Conservation (phyloP, 2,113 vertebrate genomes). For the Bettongia penicillata region DNA sequence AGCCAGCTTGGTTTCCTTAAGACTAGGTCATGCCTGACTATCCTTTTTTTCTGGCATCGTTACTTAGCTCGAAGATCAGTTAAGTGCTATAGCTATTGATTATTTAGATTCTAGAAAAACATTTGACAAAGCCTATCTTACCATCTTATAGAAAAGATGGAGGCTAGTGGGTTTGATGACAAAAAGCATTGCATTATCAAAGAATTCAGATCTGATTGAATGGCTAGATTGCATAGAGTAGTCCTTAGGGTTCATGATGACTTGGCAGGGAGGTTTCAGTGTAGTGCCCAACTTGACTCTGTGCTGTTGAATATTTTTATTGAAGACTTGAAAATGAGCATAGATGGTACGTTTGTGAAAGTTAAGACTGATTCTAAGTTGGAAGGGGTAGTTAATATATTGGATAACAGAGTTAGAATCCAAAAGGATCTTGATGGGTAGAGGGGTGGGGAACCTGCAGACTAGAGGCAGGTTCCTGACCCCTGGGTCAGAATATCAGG, state of each 20-base stretch:
- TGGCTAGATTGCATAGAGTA: not conserved
- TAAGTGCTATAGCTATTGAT: not conserved
- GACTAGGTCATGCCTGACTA: not conserved
- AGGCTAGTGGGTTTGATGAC: not conserved
- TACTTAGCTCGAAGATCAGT: not conserved
- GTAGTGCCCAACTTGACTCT: not conserved
- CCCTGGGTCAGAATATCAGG: not conserved
- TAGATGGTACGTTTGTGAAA: not conserved
- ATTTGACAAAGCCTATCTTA: not conserved
- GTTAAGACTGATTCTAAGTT: not conserved
- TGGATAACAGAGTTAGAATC: not conserved
- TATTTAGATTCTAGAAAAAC: not conserved
- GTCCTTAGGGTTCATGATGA: not conserved
- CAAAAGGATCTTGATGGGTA: not conserved
- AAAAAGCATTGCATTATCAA: not conserved
- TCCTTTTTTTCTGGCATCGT: not conserved
- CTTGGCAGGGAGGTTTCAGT: not conserved
- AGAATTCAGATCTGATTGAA: not conserved
- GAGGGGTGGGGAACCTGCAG: too few relatives aligned
- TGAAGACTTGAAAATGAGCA: not conserved
- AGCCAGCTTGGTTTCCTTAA: not conserved
- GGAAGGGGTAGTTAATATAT: not conserved
- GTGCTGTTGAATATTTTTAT: not conserved
- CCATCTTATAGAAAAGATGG: not conserved
- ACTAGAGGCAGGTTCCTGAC: too few relatives aligned